Evolutionary conservation across 2,888 invertebrate genomes (phyloP).

Genomic region (Sarcophaga caerulescens): DNA sequence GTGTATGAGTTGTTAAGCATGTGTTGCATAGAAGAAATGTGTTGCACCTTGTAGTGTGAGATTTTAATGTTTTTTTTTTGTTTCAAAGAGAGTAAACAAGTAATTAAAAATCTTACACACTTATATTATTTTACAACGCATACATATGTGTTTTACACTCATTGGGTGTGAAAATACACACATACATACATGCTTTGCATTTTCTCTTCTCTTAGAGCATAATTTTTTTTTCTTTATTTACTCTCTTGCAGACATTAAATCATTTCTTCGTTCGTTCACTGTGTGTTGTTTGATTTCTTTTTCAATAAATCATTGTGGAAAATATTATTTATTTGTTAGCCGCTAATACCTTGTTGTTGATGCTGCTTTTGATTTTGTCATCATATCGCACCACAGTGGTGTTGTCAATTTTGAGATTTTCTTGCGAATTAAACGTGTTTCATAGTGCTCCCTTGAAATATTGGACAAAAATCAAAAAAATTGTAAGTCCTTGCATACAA

Average conservation of each 20-base stretch:
- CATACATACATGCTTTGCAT: background rate
- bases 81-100: conserved; percentile 20
- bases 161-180: conserved; percentile 46
- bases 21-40: too few species aligned
- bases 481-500: too few species aligned
- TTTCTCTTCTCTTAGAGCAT: background rate
- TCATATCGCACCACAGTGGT: too few species aligned
- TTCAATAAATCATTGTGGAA: conserved; percentile 41
- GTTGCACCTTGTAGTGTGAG: background rate
- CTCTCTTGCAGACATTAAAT: conserved; percentile 47
- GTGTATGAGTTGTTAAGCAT: background rate
- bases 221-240: conserved; percentile 7
- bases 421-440: too few species aligned
- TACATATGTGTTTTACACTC: conserved; percentile 17
- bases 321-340: conserved; percentile 24
- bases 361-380: too few species aligned
- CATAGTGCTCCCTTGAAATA: too few species aligned
- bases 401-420: too few species aligned
- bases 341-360: background rate
- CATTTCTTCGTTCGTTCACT: conserved; percentile 29
- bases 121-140: conserved; percentile 23
- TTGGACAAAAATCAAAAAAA: too few species aligned
- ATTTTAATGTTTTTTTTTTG: background rate
- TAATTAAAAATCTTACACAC: background rate
- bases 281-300: conserved; percentile 48